These are phyloP conservation scores for Pseudomyrmex cubaensis DNA, from an alignment of 1,140 invertebrate genomes.

Conservation along the genomic window DNA sequence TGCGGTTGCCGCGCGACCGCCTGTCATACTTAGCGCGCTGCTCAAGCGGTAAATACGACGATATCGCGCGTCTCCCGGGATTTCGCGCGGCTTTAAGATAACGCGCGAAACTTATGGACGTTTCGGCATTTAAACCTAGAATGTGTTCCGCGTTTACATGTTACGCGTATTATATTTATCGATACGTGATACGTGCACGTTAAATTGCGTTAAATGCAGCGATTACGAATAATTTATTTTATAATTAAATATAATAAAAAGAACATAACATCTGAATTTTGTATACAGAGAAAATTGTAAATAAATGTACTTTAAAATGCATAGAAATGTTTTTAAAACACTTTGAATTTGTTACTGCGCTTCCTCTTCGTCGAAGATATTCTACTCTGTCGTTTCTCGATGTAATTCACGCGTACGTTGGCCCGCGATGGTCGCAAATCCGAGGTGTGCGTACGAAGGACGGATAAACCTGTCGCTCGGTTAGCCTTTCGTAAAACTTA, in stretches of 20 bases:
- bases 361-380: not conserved
- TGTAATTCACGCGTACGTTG: slow-evolving; percentile 41
- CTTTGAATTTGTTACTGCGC: slow-evolving; percentile 1
- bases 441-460: slow-evolving; percentile 59
- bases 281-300: too few relatives aligned
- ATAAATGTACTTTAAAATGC: not conserved
- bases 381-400: not conserved
- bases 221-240: slow-evolving; percentile 63
- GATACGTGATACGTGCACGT: slow-evolving; percentile 39
- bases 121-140: slow-evolving; percentile 63
- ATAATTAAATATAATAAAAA: too few relatives aligned
- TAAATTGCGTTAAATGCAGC: slow-evolving; percentile 41
- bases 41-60: slow-evolving; percentile 59
- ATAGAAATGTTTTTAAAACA: not conserved
- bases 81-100: slow-evolving; percentile 53
- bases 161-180: slow-evolving; percentile 63
- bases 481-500: slow-evolving; percentile 71
- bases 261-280: not conserved
- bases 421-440: slow-evolving; percentile 66
- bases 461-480: slow-evolving; percentile 73
- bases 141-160: slow-evolving; percentile 54
- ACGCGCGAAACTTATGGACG: slow-evolving; percentile 64
- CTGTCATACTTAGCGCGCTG: slow-evolving; percentile 64
- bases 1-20: slow-evolving; percentile 23
- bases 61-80: slow-evolving; percentile 63